Percentiles rank a stretch among this genome's conserved stretches.
Evolutionary conservation across 2,113 vertebrate genomes (phyloP).

Genomic region (Pseudolaguvia tuberculata): DNA sequence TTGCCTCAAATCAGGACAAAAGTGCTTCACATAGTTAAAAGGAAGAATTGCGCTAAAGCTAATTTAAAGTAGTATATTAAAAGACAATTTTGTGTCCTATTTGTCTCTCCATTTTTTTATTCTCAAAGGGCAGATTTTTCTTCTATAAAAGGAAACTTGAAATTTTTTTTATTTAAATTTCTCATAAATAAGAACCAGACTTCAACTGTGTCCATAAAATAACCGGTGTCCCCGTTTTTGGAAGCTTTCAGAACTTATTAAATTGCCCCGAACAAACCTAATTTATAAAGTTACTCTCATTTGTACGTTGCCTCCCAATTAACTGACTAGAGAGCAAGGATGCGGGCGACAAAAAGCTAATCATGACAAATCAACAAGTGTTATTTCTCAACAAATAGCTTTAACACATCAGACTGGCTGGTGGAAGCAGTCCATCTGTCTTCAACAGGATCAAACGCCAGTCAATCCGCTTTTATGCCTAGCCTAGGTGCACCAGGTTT

Average conservation of each 20-base stretch:
- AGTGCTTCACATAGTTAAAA: background rate
- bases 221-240: background rate
- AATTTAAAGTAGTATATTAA: background rate
- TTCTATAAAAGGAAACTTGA: background rate
- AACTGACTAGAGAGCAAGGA: conserved; percentile 25
- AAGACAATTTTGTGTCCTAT: background rate
- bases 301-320: conserved; percentile 8
- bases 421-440: conserved; percentile 39
- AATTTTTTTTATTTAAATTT: background rate
- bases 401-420: conserved; percentile 23
- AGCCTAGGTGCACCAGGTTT: conserved; percentile 39
- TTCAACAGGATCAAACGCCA: conserved; percentile 38
- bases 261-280: background rate
- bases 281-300: background rate
- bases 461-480: conserved; percentile 35
- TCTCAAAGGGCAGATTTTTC: background rate
- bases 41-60: background rate
- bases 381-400: conserved; percentile 21
- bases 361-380: conserved; percentile 42
- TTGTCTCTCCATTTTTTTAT: background rate
- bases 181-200: background rate
- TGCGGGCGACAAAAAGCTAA: conserved; percentile 10
- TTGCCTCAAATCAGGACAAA: background rate
- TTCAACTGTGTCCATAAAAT: background rate
- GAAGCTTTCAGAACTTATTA: background rate